A percentile compares a stretch with the other conserved stretches of the same genome.
Evolutionary conservation across 2,888 invertebrate species (phyloP).

Genomic region (Andrena fulva): DNA sequence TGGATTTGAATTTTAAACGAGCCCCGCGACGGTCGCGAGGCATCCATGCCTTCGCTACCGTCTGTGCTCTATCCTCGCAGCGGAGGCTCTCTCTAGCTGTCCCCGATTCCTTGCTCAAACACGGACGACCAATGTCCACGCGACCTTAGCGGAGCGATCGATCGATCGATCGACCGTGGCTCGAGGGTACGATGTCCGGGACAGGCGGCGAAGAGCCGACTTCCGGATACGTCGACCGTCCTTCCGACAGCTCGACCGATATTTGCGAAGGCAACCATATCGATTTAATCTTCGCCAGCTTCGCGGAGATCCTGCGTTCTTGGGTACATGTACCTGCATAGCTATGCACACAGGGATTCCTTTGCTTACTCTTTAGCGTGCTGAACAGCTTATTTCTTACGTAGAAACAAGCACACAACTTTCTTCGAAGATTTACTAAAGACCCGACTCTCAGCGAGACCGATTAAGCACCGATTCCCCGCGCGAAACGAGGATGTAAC

Average conservation of each 20-base stretch:
- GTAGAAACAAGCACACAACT: no score
- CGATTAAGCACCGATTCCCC: no score
- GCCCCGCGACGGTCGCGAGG: not conserved
- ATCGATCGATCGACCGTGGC: conserved; percentile 32
- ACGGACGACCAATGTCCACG: conserved; percentile 14
- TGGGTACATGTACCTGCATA: no score
- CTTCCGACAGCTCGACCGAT: conserved; percentile 8
- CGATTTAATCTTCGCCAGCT: not conserved
- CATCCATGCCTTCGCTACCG: not conserved
- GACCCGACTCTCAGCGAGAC: no score
- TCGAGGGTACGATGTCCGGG: conserved; percentile 12
- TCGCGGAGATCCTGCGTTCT: no score
- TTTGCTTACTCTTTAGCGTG: no score
- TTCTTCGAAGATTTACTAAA: no score
- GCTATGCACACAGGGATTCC: no score
- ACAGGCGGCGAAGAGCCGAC: not conserved
- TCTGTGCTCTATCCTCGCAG: not conserved
- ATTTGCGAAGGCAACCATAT: conserved; percentile 3
- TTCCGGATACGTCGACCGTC: conserved; percentile 32
- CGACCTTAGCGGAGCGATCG: conserved; percentile 27
- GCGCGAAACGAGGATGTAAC: no score
- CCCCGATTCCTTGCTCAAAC: not conserved
- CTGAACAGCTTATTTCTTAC: no score
- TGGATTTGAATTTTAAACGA: conserved; percentile 28
- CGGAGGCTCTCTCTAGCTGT: not conserved